Percentiles rank a stretch among this genome's conserved stretches.
Evolutionary conservation across 2,113 vertebrate species (phyloP).

Genomic region (Cichladusa arquata): DNA sequence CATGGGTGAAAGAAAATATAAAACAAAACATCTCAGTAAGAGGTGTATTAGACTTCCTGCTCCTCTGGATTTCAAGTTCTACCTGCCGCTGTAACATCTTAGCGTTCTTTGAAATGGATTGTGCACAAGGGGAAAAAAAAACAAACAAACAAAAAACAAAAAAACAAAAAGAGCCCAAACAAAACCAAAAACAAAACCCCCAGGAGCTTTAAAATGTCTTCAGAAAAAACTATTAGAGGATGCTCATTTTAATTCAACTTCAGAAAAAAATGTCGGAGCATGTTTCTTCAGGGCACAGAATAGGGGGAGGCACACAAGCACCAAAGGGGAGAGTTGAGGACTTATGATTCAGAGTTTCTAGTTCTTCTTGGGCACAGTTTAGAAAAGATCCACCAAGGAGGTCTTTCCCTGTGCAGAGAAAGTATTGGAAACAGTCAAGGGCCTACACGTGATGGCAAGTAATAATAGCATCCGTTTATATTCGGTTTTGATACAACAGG

Average conservation of each 20-base stretch:
- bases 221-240: neutral
- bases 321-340: neutral
- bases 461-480: neutral
- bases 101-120: neutral
- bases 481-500: neutral
- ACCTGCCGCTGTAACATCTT: neutral
- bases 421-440: neutral
- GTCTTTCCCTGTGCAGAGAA: neutral
- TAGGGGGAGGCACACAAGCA: neutral
- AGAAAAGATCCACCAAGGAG: neutral
- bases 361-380: neutral
- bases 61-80: neutral
- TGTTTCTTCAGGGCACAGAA: neutral
- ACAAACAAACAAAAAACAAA: fast-evolving
- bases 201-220: neutral
- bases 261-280: neutral
- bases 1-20: neutral
- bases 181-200: fast-evolving
- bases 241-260: neutral
- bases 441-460: neutral
- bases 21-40: neutral
- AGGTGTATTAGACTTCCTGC: neutral
- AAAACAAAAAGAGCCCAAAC: neutral
- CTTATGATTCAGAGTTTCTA: neutral
- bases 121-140: neutral